Evolutionary conservation across 37 sponge, comb jelly and placozoan species (phyloP).

Genomic region (Agelas oroides): DNA sequence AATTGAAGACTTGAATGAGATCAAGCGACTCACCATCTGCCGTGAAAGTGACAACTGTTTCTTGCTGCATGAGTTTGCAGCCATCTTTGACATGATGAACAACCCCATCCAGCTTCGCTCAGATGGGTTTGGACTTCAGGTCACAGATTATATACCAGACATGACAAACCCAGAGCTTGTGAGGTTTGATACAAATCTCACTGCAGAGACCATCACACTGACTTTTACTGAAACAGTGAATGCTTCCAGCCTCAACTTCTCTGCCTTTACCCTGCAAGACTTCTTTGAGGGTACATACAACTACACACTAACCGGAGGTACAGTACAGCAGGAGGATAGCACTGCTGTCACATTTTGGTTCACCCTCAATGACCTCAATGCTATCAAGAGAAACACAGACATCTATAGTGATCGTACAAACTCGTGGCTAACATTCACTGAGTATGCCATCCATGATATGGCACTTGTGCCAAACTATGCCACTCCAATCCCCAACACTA

Average conservation of each 20-base stretch:
- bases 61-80: slow-evolving; percentile 49
- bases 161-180: slow-evolving; percentile 75
- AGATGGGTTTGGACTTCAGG: slow-evolving; percentile 56
- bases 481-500: slow-evolving; percentile 47
- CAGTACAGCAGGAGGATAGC: slow-evolving; percentile 52
- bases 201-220: slow-evolving; percentile 68
- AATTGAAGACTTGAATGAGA: slow-evolving; percentile 73
- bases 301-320: slow-evolving; percentile 84
- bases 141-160: slow-evolving; percentile 57
- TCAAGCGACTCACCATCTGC: slow-evolving; percentile 81
- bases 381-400: slow-evolving; percentile 83
- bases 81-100: slow-evolving; percentile 79
- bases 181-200: slow-evolving; percentile 75
- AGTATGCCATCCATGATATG: slow-evolving; percentile 86
- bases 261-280: slow-evolving; percentile 92
- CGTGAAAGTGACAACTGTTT: slow-evolving; percentile 71
- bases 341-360: slow-evolving; percentile 75
- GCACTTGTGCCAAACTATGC: slow-evolving; percentile 83
- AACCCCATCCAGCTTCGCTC: slow-evolving; percentile 60
- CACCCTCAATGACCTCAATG: slow-evolving; percentile 84
- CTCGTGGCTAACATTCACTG: slow-evolving; percentile 85
- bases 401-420: slow-evolving; percentile 75
- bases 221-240: slow-evolving; percentile 94
- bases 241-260: slow-evolving; percentile 75
- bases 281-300: slow-evolving; percentile 79